A percentile compares a stretch with the other conserved stretches of the same genome.
These are phyloP conservation scores for Chaetogeoica ovagalla DNA, from an alignment of 2,888 invertebrate genomes.

Conservation along the genomic window DNA sequence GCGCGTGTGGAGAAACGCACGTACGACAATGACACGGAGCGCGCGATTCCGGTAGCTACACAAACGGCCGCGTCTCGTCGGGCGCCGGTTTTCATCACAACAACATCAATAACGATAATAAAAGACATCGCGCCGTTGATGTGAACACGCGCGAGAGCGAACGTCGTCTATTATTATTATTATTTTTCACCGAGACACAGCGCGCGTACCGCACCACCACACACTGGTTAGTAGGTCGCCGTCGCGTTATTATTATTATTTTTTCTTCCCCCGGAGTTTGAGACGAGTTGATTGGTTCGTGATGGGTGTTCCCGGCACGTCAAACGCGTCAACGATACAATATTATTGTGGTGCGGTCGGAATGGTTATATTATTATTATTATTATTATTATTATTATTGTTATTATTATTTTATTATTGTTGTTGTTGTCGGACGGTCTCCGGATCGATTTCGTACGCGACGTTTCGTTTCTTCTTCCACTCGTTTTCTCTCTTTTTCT, in stretches of 20 bases:
- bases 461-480: too few species aligned
- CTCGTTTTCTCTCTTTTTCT: too few species aligned
- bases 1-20: too few species aligned
- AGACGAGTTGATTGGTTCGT: conserved; percentile 51
- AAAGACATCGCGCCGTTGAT: neutral
- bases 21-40: too few species aligned
- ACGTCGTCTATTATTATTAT: too few species aligned
- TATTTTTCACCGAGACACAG: neutral
- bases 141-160: conserved; percentile 21
- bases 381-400: too few species aligned
- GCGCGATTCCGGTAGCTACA: conserved; percentile 40
- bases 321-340: conserved; percentile 27
- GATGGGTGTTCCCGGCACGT: conserved; percentile 50
- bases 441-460: too few species aligned
- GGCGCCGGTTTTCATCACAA: conserved; percentile 38
- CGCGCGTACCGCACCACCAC: too few species aligned
- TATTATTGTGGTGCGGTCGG: conserved; percentile 1
- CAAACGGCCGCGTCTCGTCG: neutral
- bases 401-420: too few species aligned
- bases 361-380: too few species aligned
- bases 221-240: neutral
- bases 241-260: neutral
- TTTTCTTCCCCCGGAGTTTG: neutral
- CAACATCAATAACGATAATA: conserved; percentile 6
- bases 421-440: too few species aligned